These are phyloP conservation scores for Criorhina ranunculi DNA, from an alignment of 2,888 invertebrate species.

Conservation along the genomic window DNA sequence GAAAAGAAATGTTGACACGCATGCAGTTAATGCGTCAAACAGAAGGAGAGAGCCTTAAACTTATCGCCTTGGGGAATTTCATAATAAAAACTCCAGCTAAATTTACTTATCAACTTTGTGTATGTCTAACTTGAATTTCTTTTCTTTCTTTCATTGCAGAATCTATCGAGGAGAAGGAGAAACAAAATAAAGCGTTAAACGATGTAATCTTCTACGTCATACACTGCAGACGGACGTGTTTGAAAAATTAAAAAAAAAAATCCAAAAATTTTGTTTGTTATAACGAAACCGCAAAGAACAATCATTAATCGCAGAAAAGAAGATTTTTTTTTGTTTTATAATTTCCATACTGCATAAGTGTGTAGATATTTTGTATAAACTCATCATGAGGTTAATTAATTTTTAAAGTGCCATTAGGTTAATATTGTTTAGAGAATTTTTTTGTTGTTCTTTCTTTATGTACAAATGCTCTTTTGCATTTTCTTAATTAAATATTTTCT, in stretches of 20 bases:
- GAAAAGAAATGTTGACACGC: neutral
- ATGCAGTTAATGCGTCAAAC: neutral
- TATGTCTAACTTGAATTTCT: conserved; percentile 13
- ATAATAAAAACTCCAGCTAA: neutral
- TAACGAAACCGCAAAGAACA: conserved; percentile 60
- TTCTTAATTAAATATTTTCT: conserved; percentile 37
- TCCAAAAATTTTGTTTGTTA: conserved; percentile 10
- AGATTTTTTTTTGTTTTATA: neutral
- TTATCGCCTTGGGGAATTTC: neutral
- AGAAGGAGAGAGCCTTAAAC: neutral
- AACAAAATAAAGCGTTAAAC: conserved; percentile 27
- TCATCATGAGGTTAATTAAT: conserved; percentile 66
- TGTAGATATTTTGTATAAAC: conserved; percentile 68
- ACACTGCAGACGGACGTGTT: conserved; percentile 30
- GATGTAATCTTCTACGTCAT: conserved; percentile 30
- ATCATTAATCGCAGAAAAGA: conserved; percentile 50
- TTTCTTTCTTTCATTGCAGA: conserved; percentile 55
- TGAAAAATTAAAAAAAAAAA: conserved; percentile 4
- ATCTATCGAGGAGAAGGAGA: conserved; percentile 47
- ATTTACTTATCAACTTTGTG: neutral
- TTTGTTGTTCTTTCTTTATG: conserved; percentile 28
- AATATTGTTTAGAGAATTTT: conserved; percentile 60
- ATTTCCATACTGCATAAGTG: conserved; percentile 41
- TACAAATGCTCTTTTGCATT: conserved; percentile 23
- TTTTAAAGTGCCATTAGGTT: conserved; percentile 75